Base-by-base conservation (phyloP, 2,113 vertebrate genomes). In the Eublepharis macularius region DNA sequence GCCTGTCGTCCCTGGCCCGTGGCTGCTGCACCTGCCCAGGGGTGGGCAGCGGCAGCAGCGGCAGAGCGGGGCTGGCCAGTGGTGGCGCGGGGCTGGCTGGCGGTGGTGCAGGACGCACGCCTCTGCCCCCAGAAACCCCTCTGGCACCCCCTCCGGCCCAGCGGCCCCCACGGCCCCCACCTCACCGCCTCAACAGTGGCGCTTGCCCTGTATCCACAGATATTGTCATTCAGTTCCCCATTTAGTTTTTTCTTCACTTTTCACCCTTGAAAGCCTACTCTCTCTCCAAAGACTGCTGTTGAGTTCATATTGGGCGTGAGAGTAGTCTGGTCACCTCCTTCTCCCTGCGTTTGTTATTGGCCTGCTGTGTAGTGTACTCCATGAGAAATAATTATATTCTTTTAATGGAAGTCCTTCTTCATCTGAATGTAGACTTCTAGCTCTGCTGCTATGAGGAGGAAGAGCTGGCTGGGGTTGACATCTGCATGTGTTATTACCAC, bases 371-470 rank as follows among this genome's bases (percentile, higher is more conserved):
- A 14, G 13, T 49, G 39, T 49, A 49, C 76, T 34, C 72, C 32
- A 78, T 68, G 29, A 83, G 84, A 80, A 51, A 24, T 26, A 39
- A 34, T 54, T 34, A 8, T 75, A 85, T 41, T 72, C 54, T 79
- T 24, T 21, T 0, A 0, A 84, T 86, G 57, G 45, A 57, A 1
- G 0, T 16, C 24, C 1, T 77, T 82, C 68, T 9, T 3, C 74
- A 49, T 34, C 68, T 4, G 3, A 36, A 13, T 73, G 79, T 51
- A 17, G 60, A 63, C 29, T 49, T 47, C 39, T 24, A 41, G 6
- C 21, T 73, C 57, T 47, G 6, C 57, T 80, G 65, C 81, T 41
- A 26, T 29, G 75, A 6, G 7, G 32, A 60, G 47, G 75, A 7
- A 7, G 32, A 69, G 45, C 66, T 91, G 81, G 49, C 41, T 0